A percentile compares a stretch with the other conserved stretches of the same genome.
Evolutionary conservation across 1,140 invertebrate species (phyloP).

Genomic region (Eciton burchellii): DNA sequence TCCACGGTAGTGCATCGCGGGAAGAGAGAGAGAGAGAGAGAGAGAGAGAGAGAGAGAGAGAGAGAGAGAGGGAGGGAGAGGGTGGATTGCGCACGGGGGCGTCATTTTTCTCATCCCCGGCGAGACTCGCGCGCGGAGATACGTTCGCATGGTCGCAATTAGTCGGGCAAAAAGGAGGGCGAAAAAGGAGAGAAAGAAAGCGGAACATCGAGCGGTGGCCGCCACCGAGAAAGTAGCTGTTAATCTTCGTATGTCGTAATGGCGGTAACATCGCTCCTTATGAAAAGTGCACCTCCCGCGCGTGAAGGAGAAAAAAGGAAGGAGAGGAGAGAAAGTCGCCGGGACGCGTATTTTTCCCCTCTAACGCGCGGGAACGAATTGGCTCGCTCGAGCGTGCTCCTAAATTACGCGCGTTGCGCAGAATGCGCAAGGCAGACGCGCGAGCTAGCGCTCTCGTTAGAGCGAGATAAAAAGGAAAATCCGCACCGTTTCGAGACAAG

Average conservation of each 20-base stretch:
- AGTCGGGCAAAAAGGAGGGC: constrained; percentile 56
- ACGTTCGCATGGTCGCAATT: constrained; percentile 72
- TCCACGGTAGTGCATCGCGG: background rate
- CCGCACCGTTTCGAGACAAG: no score
- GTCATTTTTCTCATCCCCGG: constrained; percentile 69
- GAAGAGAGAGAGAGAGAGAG: no score
- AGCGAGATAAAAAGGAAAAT: no score
- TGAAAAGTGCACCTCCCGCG: constrained; percentile 64
- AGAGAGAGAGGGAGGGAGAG: background rate
- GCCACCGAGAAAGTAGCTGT: constrained; percentile 67
- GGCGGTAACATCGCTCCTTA: constrained; percentile 67
- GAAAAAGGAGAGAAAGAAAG: constrained; percentile 67
- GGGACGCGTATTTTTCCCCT: constrained; percentile 16
- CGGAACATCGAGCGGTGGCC: constrained; percentile 42
- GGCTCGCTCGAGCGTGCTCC: constrained; percentile 4
- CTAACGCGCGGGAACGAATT: constrained; percentile 40
- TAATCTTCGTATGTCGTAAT: constrained; percentile 71
- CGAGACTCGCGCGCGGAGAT: constrained; percentile 64
- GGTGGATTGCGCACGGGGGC: background rate
- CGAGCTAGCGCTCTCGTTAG: no score
- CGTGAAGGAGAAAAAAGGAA: constrained; percentile 29
- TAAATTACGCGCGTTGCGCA: background rate
- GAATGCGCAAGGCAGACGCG: no score
- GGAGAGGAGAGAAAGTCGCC: background rate
- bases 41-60: no score